Evolutionary conservation across 2,797 vertebrate species (phyloP).

Genomic region (Pelochelys cantorii): DNA sequence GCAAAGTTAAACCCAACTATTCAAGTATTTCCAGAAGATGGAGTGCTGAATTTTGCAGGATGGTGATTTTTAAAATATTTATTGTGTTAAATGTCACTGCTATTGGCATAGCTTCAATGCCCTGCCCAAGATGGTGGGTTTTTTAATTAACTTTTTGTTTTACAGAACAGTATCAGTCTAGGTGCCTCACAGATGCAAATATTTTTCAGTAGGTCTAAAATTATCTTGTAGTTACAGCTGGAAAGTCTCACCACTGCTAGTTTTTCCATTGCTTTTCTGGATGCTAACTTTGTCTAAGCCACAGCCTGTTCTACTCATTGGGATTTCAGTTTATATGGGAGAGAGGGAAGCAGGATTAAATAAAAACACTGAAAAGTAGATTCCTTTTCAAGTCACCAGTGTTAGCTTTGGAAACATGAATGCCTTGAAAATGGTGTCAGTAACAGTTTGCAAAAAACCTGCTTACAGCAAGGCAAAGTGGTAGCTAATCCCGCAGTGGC

Average conservation of each 20-base stretch:
- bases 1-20: slow-evolving; percentile 5
- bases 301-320: slow-evolving; percentile 9
- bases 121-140: background rate
- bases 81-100: slow-evolving; percentile 65
- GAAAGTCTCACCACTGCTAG: slow-evolving; percentile 37
- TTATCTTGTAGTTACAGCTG: slow-evolving; percentile 41
- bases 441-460: slow-evolving; percentile 66
- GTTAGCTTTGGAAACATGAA: background rate
- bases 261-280: slow-evolving; percentile 46
- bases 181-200: background rate
- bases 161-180: background rate
- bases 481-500: slow-evolving; percentile 78
- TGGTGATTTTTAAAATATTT: slow-evolving; percentile 22
- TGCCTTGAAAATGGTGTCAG: slow-evolving; percentile 20
- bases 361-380: background rate
- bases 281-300: slow-evolving; percentile 26
- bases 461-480: slow-evolving; percentile 67
- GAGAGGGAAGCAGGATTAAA: slow-evolving; percentile 6
- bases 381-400: background rate
- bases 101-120: slow-evolving; percentile 55
- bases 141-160: slow-evolving; percentile 33
- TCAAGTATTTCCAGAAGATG: background rate
- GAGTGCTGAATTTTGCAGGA: slow-evolving; percentile 24
- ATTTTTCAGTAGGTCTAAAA: slow-evolving; percentile 61
- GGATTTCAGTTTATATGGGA: slow-evolving; percentile 46